phyloP scores from a whole-genome alignment of 2,113 vertebrate species.

The Chauna torquata region DNA sequence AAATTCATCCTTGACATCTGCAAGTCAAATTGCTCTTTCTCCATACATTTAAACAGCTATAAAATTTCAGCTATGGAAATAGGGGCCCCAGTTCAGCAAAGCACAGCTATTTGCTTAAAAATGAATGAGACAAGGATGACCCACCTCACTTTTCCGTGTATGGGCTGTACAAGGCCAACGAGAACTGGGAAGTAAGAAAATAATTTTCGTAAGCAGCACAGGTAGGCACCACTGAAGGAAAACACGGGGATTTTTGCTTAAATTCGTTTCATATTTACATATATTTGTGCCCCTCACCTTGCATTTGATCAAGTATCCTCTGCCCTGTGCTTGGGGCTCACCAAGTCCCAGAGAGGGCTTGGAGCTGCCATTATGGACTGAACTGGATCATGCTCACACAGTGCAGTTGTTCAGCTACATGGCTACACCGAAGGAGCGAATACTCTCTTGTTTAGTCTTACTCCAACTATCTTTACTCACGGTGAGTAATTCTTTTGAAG shows the following conservation, averaged over 20 bases:
- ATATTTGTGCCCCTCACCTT: not conserved
- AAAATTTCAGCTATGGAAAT: not conserved
- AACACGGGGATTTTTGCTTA: not conserved
- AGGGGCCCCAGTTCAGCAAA: not conserved
- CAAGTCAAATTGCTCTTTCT: not conserved
- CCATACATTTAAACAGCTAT: not conserved
- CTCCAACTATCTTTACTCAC: conserved; percentile 36
- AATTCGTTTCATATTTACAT: not conserved
- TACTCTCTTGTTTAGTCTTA: conserved; percentile 1
- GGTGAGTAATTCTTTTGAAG: conserved; percentile 56
- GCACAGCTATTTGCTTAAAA: not conserved
- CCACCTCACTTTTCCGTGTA: not conserved
- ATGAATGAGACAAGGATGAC: not conserved
- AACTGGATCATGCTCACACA: not conserved
- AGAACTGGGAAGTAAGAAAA: not conserved
- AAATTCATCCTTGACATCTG: not conserved
- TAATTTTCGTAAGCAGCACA: not conserved
- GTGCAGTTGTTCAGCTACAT: not conserved
- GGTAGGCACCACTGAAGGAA: not conserved
- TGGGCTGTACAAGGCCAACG: not conserved
- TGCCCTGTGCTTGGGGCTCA: not conserved
- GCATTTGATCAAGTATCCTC: not conserved
- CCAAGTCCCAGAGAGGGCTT: not conserved
- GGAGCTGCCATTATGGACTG: not conserved
- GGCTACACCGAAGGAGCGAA: not conserved